These are phyloP conservation scores for Peromyscus polionotus DNA, from an alignment of 2,113 vertebrate genomes.

Conservation along the genomic window DNA sequence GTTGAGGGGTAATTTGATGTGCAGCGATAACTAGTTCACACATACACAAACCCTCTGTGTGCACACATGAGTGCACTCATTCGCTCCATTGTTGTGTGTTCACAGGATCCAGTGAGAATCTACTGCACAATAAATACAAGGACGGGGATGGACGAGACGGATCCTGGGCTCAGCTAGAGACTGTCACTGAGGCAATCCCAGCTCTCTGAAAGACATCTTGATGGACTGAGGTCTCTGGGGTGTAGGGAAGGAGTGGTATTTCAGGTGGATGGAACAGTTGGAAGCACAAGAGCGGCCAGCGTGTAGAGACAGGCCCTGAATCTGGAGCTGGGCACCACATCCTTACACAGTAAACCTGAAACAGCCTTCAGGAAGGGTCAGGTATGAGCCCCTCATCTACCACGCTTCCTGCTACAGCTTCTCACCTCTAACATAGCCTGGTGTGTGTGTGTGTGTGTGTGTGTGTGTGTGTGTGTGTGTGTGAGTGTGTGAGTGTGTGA, in stretches of 20 bases:
- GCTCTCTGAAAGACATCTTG: neutral
- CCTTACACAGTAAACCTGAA: accelerated
- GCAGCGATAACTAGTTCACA: neutral
- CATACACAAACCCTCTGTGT: neutral
- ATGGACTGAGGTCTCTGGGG: neutral
- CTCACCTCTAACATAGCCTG: neutral
- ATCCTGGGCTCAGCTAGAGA: neutral
- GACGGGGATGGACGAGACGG: neutral
- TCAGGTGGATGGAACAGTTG: neutral
- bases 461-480: neutral
- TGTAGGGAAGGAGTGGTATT: neutral
- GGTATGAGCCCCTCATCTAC: neutral
- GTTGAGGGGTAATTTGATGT: neutral
- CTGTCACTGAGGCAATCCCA: neutral
- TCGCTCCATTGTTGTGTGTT: neutral
- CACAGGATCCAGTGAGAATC: neutral
- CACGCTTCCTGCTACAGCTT: neutral
- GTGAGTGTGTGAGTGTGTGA: neutral
- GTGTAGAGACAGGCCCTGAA: neutral
- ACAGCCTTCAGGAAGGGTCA: neutral
- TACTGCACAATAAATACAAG: neutral
- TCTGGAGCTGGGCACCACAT: neutral
- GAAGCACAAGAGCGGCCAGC: neutral
- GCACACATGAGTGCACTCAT: neutral
- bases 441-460: neutral